phyloP scores from a whole-genome alignment of 2,113 vertebrate genomes.

The Marcusenius ussheri region DNA sequence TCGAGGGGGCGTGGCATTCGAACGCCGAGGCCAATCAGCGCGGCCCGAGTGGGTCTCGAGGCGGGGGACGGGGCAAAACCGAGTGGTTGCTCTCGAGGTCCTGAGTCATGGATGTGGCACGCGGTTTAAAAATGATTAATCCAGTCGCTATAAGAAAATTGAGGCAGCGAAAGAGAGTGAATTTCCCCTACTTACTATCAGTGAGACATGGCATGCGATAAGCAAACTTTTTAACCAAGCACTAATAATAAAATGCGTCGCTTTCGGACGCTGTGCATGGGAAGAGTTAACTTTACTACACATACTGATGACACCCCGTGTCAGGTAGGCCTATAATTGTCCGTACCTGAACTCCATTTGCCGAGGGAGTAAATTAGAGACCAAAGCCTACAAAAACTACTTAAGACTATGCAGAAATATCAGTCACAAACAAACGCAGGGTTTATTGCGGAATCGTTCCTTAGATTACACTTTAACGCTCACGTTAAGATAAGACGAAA shows the following conservation, averaged over 20 bases:
- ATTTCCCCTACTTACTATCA: background rate
- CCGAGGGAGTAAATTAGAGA: background rate
- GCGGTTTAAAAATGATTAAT: conserved; percentile 20
- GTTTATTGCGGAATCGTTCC: background rate
- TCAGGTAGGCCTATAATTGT: background rate
- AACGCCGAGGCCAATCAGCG: conserved; percentile 43
- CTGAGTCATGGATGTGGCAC: background rate
- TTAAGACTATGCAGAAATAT: background rate
- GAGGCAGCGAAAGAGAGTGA: background rate
- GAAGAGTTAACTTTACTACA: background rate
- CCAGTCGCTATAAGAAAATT: background rate
- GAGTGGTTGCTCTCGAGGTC: background rate
- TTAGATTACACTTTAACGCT: background rate
- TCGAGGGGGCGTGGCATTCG: conserved; percentile 16
- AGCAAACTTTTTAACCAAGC: background rate
- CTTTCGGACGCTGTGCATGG: background rate
- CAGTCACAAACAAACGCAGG: background rate
- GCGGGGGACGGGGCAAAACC: background rate
- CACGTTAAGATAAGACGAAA: background rate
- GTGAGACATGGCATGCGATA: background rate
- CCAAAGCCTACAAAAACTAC: background rate
- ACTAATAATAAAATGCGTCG: background rate
- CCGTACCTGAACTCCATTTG: background rate
- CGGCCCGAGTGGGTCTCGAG: background rate
- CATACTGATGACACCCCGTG: background rate